Evolutionary conservation across 2,797 vertebrate genomes (phyloP).

Genomic region (Peromyscus attwateri): DNA sequence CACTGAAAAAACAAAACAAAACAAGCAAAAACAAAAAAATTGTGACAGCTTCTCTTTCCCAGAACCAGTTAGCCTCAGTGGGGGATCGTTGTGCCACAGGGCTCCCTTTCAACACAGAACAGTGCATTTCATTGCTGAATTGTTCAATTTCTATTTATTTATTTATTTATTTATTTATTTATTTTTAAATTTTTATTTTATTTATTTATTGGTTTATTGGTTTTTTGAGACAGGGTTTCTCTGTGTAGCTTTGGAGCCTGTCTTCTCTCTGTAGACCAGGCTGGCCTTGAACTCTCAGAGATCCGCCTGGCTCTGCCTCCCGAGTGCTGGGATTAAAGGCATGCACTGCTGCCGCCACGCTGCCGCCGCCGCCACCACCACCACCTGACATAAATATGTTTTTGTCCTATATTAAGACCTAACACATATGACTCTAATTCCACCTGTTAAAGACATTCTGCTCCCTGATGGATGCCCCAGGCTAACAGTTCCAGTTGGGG

Average conservation of each 20-base stretch:
- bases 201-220: too few species aligned
- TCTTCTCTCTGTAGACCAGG: too few species aligned
- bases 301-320: too few species aligned
- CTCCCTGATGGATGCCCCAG: not conserved
- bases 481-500: not conserved
- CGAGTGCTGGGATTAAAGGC: too few species aligned
- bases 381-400: not conserved
- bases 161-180: too few species aligned
- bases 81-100: not conserved
- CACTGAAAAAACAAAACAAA: not conserved
- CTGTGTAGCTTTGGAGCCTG: too few species aligned
- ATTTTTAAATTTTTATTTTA: too few species aligned
- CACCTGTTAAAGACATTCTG: constrained; percentile 9
- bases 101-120: not conserved
- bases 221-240: too few species aligned
- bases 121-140: not conserved
- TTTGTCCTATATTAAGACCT: constrained; percentile 26
- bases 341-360: rapidly evolving
- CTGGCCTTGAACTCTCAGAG: too few species aligned
- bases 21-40: not conserved
- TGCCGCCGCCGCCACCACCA: too few species aligned
- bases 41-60: not conserved
- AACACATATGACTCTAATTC: not conserved
- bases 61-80: not conserved
- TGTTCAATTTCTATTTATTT: not conserved